Conservation (phyloP, 2,888 invertebrate genomes). For the Ptychoptera albimana region DNA sequence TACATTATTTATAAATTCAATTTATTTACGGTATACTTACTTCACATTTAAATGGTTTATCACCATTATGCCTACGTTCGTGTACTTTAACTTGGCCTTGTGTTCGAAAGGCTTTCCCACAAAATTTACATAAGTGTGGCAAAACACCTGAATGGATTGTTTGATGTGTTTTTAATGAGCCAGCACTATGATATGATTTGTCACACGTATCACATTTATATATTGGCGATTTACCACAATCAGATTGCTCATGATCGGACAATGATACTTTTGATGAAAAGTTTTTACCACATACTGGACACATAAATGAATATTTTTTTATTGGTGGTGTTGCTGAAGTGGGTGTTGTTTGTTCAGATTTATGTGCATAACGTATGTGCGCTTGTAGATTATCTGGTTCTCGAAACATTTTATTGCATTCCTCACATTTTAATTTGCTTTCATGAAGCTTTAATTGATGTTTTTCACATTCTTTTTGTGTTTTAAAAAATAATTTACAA, state of each 20-base stretch:
- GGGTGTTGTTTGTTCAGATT: conserved; percentile 11
- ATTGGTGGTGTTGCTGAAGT: conserved; percentile 9
- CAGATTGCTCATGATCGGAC: conserved; percentile 29
- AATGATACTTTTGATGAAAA: conserved; percentile 28
- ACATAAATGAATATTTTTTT: conserved; percentile 21
- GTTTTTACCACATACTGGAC: conserved; percentile 18
- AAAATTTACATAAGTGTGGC: conserved; percentile 21
- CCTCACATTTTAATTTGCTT: conserved; percentile 28
- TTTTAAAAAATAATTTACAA: conserved; percentile 27
- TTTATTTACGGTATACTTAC: conserved; percentile 15
- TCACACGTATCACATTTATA: conserved; percentile 28
- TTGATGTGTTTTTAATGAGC: conserved; percentile 32
- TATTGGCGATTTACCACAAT: conserved; percentile 28
- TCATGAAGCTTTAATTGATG: conserved; percentile 29
- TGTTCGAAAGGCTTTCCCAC: conserved; percentile 24
- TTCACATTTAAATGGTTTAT: conserved; percentile 34
- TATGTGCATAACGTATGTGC: conserved; percentile 24
- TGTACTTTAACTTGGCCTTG: conserved; percentile 26
- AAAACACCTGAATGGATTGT: conserved; percentile 27
- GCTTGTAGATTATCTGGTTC: conserved; percentile 29
- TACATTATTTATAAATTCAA: neutral
- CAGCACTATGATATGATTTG: conserved; percentile 29
- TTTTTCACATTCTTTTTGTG: conserved; percentile 25
- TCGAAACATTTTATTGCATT: conserved; percentile 31
- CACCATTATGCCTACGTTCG: conserved; percentile 31